Base-by-base conservation (phyloP, 2,888 invertebrate genomes). In the Theretra japonica region DNA sequence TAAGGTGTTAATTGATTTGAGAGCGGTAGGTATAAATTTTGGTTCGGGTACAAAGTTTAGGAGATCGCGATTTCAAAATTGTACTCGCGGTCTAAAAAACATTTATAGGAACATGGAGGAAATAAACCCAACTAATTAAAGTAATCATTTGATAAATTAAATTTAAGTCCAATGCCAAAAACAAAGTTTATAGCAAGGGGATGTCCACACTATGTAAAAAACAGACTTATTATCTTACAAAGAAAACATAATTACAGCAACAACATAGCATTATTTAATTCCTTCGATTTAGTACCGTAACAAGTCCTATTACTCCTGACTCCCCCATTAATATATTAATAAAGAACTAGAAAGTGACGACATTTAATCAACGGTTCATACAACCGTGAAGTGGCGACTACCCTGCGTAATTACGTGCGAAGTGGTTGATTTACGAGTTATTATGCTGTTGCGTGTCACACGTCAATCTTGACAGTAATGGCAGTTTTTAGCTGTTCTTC, bases 391-490 rank as follows among this genome's bases (percentile, higher is more conserved):
- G 17, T 17, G n/a, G 7, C 48, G 48, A 6, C 23, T n/a, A n/a
- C 17, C 17, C 5, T 23, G 62, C 48, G 41, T 48, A 48, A 41
- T 48, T 41, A 62, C 23, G 23, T 65, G 48, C 41, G 48, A 48
- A 48, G 62, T 41, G 21, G 41, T 0, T 48, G 48, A 23, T 65
- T 60, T 15, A 53, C 53, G 53, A n/a, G 19, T 21, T 21, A 21
- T 60, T 33, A 60, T 60, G 60, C 21, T 4, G 41, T 48, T 65
- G 65, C 65, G 65, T 65, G 48, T 65, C 23, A 48, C 65, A 65
- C 65, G 41, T 41, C 41, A 41, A 41, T 41, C 15, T 41, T 41
- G 11, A 2, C 11, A 41, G 15, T 41, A 41, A 41, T 41, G 41
- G 41, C 11, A 41, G 41, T 41, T 41, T 15, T 41, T 41, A 28